Conservation (phyloP, 2,888 invertebrate species). For the Anoplius nigerrimus region DNA sequence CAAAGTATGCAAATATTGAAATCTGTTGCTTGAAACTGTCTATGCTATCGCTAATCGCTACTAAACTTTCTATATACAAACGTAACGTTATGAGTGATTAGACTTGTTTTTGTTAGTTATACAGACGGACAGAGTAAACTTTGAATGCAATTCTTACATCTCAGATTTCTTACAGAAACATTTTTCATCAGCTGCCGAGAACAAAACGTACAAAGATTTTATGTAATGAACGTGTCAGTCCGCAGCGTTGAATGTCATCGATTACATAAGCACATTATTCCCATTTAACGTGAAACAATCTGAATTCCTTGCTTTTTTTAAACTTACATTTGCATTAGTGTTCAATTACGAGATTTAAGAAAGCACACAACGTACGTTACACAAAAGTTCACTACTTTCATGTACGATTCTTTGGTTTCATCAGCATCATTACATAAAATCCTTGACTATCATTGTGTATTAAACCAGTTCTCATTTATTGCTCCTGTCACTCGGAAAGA, state of each 20-base stretch:
- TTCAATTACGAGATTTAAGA: slow-evolving; percentile 24
- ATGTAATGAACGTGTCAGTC: slow-evolving; percentile 43
- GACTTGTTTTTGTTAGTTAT: slow-evolving; percentile 12
- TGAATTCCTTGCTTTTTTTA: not conserved
- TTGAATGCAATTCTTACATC: not conserved
- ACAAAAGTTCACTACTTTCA: slow-evolving; percentile 37
- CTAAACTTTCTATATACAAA: slow-evolving; percentile 43
- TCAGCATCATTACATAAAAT: slow-evolving; percentile 60
- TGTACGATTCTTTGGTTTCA: slow-evolving; percentile 53
- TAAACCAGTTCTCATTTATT: slow-evolving; percentile 1
- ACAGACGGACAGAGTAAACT: slow-evolving; percentile 17
- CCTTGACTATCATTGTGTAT: slow-evolving; percentile 39
- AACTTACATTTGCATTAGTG: slow-evolving; percentile 14
- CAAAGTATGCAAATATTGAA: slow-evolving; percentile 37
- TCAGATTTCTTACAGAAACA: slow-evolving; percentile 18
- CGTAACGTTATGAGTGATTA: slow-evolving; percentile 16
- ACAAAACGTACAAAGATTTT: slow-evolving; percentile 47
- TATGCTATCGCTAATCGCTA: slow-evolving; percentile 14
- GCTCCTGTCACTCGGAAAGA: not conserved
- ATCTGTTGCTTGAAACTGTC: slow-evolving; percentile 19
- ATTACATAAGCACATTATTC: slow-evolving; percentile 11
- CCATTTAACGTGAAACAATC: not conserved
- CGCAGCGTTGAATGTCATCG: slow-evolving; percentile 9
- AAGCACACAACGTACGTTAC: slow-evolving; percentile 42
- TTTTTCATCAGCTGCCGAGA: slow-evolving; percentile 2